A percentile compares a stretch with the other conserved stretches of the same genome.
These are phyloP conservation scores for Bemisia tabaci DNA, from an alignment of 1,140 invertebrate genomes.

Conservation along the genomic window DNA sequence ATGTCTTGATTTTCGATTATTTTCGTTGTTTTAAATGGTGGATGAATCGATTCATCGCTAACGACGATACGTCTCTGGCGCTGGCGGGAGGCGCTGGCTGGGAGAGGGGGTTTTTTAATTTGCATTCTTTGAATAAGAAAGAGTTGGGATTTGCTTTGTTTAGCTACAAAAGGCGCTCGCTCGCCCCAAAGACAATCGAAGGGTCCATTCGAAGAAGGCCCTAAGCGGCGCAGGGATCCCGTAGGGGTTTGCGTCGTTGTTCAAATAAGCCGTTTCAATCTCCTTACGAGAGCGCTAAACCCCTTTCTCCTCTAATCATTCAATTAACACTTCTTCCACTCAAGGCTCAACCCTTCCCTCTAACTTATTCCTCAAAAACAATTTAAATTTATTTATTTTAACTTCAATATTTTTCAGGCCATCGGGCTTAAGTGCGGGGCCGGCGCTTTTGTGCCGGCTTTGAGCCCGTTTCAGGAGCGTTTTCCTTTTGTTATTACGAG, in stretches of 20 bases:
- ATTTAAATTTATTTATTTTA: conserved; percentile 1
- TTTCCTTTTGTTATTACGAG: neutral
- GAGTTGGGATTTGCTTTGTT: neutral
- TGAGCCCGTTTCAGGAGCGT: neutral
- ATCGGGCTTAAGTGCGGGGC: neutral
- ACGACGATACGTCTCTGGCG: no score
- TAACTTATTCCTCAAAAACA: neutral
- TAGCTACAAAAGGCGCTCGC: neutral
- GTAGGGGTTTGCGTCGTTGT: no score
- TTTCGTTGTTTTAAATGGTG: no score
- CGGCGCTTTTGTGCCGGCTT: neutral
- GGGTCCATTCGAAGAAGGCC: no score
- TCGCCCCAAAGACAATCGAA: neutral
- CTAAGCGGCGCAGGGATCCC: no score
- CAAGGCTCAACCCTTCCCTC: neutral
- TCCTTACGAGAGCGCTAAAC: neutral
- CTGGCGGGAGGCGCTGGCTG: no score
- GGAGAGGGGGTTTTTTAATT: neutral
- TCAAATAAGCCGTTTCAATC: no score
- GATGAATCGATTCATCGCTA: no score
- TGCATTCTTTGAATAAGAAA: neutral
- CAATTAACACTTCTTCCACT: neutral
- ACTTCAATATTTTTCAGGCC: neutral
- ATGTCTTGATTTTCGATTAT: no score
- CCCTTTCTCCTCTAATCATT: neutral